Conservation (phyloP, 2,888 invertebrate genomes). For the Heliconius ismenius region DNA sequence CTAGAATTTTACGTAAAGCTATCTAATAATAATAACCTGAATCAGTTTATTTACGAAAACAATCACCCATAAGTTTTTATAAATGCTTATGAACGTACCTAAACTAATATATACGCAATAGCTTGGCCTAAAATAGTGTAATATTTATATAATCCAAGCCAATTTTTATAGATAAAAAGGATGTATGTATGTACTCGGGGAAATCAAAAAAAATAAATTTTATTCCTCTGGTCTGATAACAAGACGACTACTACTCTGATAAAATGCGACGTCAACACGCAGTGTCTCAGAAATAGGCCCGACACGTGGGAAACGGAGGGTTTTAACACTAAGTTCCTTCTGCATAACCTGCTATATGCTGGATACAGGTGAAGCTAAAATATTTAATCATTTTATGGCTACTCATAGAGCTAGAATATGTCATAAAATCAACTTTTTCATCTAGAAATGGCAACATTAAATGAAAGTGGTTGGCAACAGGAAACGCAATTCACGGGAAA, state of each 20-base stretch:
- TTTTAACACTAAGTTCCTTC: too few species aligned
- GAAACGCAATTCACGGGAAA: slow-evolving; percentile 35
- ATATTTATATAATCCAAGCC: background rate
- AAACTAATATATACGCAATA: too few species aligned
- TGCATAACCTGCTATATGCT: too few species aligned
- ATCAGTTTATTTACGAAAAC: background rate
- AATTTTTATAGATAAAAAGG: background rate
- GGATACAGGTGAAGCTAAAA: background rate
- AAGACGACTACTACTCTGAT: too few species aligned
- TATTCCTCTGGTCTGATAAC: too few species aligned
- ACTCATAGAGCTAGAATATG: background rate
- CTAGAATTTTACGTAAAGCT: background rate
- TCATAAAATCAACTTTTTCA: slow-evolving; percentile 15
- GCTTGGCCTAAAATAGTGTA: too few species aligned
- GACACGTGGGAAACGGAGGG: too few species aligned
- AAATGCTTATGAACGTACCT: too few species aligned
- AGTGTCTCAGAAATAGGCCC: too few species aligned
- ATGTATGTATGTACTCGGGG: too few species aligned
- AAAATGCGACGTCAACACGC: too few species aligned
- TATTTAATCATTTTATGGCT: background rate
- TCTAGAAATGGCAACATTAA: slow-evolving; percentile 12
- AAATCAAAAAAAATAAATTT: too few species aligned
- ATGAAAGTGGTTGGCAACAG: slow-evolving; percentile 30
- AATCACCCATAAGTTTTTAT: background rate
- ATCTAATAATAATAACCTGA: background rate